Percentiles rank a stretch among this genome's conserved stretches.
Conservation (phyloP, 2,113 vertebrate species). For the Etheostoma spectabile region DNA sequence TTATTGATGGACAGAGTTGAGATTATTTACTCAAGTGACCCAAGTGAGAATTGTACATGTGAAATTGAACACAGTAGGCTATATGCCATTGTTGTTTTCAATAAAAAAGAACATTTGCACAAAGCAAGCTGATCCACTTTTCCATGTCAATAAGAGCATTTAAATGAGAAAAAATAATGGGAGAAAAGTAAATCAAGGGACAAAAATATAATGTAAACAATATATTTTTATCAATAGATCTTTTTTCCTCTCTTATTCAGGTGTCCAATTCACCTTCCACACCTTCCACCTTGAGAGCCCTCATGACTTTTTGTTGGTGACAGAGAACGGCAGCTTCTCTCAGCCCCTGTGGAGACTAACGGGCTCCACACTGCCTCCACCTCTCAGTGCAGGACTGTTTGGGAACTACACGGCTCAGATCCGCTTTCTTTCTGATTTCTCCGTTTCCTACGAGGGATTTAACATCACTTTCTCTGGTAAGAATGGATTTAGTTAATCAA, state of each 20-base stretch:
- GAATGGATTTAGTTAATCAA: not conserved
- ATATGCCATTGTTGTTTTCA: no score
- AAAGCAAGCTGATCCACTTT: no score
- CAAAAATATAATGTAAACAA: no score
- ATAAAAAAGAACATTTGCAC: no score
- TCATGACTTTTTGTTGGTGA: slow-evolving; percentile 95
- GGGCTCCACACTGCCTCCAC: slow-evolving; percentile 91
- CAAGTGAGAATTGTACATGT: no score
- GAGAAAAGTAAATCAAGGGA: no score
- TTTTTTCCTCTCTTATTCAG: slow-evolving; percentile 69
- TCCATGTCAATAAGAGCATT: no score
- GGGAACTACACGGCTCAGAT: slow-evolving; percentile 98
- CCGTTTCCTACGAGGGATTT: slow-evolving; percentile 98
- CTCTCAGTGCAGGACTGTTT: slow-evolving; percentile 93
- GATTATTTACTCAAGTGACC: no score
- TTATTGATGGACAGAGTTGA: no score
- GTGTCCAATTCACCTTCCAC: slow-evolving; percentile 97
- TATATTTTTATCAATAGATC: not conserved
- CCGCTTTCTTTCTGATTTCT: slow-evolving; percentile 98
- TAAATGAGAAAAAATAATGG: no score
- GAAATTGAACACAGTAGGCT: no score
- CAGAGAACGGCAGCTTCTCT: slow-evolving; percentile 94
- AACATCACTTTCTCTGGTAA: slow-evolving; percentile 99
- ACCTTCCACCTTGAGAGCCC: slow-evolving; percentile 98
- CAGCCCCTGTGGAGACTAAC: slow-evolving; percentile 94